Conservation (phyloP, 2,888 invertebrate genomes). For the Cepaea hortensis region DNA sequence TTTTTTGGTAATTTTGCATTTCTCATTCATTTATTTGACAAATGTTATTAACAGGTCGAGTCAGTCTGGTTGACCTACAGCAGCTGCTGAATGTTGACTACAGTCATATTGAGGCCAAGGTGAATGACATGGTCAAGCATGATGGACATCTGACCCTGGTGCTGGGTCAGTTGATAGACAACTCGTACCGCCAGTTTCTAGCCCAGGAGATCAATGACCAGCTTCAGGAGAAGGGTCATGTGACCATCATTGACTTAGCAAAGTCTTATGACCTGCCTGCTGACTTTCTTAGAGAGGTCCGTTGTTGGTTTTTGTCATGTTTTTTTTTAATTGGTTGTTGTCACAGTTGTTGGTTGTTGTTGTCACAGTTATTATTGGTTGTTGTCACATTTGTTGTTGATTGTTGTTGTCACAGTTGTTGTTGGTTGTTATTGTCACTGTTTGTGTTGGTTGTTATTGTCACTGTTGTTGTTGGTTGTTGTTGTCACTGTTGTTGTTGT, state of each 20-base stretch:
- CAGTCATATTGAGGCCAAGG: slow-evolving; percentile 84
- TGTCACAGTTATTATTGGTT: too few relatives aligned
- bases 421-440: too few relatives aligned
- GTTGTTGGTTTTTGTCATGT: slow-evolving; percentile 26
- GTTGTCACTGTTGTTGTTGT: too few relatives aligned
- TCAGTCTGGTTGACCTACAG: slow-evolving; percentile 91
- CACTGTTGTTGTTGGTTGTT: too few relatives aligned
- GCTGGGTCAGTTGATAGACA: slow-evolving; percentile 92
- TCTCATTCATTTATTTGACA: not conserved
- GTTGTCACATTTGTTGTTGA: too few relatives aligned
- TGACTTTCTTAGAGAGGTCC: slow-evolving; percentile 86
- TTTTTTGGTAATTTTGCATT: too few relatives aligned
- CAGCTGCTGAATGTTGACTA: slow-evolving; percentile 92
- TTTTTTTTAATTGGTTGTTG: not conserved
- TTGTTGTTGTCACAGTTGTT: too few relatives aligned
- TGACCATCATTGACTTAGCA: slow-evolving; percentile 90
- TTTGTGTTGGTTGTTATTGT: too few relatives aligned
- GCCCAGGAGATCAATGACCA: slow-evolving; percentile 94
- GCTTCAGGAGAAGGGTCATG: slow-evolving; percentile 85
- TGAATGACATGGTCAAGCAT: slow-evolving; percentile 82
- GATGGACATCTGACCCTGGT: slow-evolving; percentile 85
- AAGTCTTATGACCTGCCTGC: slow-evolving; percentile 93
- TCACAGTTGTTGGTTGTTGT: too few relatives aligned
- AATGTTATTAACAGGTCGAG: slow-evolving; percentile 81
- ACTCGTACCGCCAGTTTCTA: slow-evolving; percentile 85